These are phyloP conservation scores for Meiosimyza decipiens DNA, from an alignment of 2,888 invertebrate genomes.

Conservation along the genomic window DNA sequence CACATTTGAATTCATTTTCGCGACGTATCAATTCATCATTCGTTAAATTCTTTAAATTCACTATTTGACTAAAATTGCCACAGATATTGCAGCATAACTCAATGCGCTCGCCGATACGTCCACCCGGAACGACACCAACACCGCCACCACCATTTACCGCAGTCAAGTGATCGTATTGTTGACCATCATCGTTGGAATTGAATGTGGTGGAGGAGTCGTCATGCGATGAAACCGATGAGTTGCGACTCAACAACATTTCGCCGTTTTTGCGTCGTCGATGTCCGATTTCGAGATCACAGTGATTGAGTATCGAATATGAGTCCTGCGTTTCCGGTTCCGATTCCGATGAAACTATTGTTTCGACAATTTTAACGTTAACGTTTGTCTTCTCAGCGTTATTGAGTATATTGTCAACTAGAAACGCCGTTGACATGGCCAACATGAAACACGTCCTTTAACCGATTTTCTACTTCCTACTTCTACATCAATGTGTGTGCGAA, in stretches of 20 bases:
- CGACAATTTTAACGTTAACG: conserved; percentile 37
- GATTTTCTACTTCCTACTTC: background rate
- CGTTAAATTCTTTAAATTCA: conserved; percentile 52
- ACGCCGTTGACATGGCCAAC: conserved; percentile 63
- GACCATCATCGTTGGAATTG: conserved; percentile 34
- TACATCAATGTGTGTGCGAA: conserved; percentile 42
- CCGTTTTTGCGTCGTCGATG: conserved; percentile 31
- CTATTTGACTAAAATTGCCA: conserved; percentile 55
- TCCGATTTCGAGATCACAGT: conserved; percentile 50
- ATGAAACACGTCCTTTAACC: background rate
- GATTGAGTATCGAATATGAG: conserved; percentile 47
- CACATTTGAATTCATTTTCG: conserved; percentile 59
- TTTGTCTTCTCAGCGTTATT: conserved; percentile 45
- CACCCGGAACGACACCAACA: conserved; percentile 35
- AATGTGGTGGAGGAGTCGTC: conserved; percentile 45
- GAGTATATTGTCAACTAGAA: conserved; percentile 64
- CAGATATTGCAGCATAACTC: conserved; percentile 60
- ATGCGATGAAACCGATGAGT: conserved; percentile 51
- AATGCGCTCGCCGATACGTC: conserved; percentile 49
- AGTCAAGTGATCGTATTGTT: conserved; percentile 39
- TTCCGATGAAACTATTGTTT: conserved; percentile 49
- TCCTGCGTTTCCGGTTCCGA: conserved; percentile 35
- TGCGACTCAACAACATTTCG: conserved; percentile 61
- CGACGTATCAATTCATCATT: conserved; percentile 51
- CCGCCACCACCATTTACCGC: conserved; percentile 28